Conservation (phyloP, 2,888 invertebrate species). For the Zygothrica quintamaculata region DNA sequence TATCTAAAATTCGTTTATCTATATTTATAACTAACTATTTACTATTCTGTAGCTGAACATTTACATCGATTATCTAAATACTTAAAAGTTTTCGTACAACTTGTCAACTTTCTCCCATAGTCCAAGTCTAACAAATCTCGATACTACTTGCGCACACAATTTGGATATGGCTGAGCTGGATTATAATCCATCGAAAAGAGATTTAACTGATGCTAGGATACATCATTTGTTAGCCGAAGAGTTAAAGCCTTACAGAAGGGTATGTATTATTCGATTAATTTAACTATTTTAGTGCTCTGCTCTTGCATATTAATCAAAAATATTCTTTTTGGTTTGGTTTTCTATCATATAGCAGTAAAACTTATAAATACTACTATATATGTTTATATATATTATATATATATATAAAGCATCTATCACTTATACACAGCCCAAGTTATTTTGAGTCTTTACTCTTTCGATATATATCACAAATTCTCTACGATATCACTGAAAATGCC, state of each 20-base stretch:
- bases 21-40: conserved; percentile 33
- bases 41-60: conserved; percentile 19
- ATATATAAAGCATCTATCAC: conserved; percentile 36
- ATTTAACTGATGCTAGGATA: conserved; percentile 96
- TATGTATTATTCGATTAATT: conserved; percentile 85
- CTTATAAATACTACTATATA: conserved; percentile 38
- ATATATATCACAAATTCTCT: conserved; percentile 48
- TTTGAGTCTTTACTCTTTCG: conserved; percentile 38
- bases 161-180: conserved; percentile 97
- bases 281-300: background rate
- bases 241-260: conserved; percentile 93
- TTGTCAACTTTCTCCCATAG: conserved; percentile 85
- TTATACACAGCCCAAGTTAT: conserved; percentile 61
- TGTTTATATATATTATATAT: conserved; percentile 25
- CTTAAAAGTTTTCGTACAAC: too few relatives aligned
- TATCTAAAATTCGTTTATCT: conserved; percentile 84
- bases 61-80: background rate
- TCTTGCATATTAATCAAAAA: conserved; percentile 49
- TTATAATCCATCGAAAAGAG: conserved; percentile 96
- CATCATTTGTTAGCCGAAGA: conserved; percentile 96
- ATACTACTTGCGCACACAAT: conserved; percentile 92
- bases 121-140: conserved; percentile 93
- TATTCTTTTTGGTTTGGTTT: conserved; percentile 58
- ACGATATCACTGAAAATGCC: conserved; percentile 43
- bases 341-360: conserved; percentile 53